Evolutionary conservation across 2,797 vertebrate genomes (phyloP).

Genomic region (Muscicapa comitata): DNA sequence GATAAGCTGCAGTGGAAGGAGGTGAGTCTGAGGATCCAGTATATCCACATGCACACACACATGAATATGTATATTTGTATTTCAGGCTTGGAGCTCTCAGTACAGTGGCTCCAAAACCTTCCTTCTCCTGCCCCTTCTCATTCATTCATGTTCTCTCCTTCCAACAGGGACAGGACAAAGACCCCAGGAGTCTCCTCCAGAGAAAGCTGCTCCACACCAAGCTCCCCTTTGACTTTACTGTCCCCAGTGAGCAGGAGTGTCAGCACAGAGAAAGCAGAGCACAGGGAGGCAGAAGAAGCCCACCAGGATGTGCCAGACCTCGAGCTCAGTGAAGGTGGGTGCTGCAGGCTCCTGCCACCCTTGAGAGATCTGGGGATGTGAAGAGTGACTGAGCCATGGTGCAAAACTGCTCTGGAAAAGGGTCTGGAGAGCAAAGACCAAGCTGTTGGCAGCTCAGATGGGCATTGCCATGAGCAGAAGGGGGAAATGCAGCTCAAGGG

Average conservation of each 20-base stretch:
- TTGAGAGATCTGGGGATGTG: background rate
- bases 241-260: conserved; percentile 31
- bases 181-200: background rate
- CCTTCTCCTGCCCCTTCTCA: background rate
- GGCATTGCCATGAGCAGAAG: background rate
- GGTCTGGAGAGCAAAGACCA: background rate
- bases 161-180: conserved; percentile 53
- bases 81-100: background rate
- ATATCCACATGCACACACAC: background rate
- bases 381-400: background rate
- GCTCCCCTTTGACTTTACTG: conserved; percentile 42
- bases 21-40: background rate
- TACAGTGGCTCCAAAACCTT: background rate
- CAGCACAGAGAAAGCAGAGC: conserved; percentile 4
- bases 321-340: conserved; percentile 15
- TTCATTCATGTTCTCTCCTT: background rate
- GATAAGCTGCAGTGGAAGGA: background rate
- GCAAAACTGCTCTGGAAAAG: background rate
- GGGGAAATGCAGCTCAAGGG: background rate
- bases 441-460: background rate
- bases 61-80: background rate
- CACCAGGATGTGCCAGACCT: background rate
- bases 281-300: conserved; percentile 13
- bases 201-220: conserved; percentile 35
- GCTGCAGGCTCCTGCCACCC: background rate